Evolutionary conservation across 1,140 invertebrate species (phyloP).

Genomic region (Macrostomum lignano): DNA sequence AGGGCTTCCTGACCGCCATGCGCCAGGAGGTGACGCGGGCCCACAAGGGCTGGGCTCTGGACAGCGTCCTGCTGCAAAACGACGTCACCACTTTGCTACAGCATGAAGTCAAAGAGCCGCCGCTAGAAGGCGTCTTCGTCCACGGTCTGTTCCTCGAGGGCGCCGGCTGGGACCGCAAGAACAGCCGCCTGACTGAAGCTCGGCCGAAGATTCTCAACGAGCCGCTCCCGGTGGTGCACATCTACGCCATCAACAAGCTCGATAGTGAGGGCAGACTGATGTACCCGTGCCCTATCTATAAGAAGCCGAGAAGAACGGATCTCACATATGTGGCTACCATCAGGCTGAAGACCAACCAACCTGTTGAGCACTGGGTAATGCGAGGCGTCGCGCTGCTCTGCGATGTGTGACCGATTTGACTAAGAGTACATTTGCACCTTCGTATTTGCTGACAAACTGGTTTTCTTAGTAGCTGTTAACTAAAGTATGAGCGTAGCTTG

Average conservation of each 20-base stretch:
- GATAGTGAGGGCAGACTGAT: conserved; percentile 45
- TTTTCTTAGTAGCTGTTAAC: too few species aligned
- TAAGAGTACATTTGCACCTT: too few species aligned
- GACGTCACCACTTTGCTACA: conserved; percentile 57
- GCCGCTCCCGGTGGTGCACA: conserved; percentile 76
- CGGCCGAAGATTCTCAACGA: conserved; percentile 52
- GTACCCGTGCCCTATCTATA: conserved; percentile 80
- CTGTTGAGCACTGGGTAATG: conserved; percentile 60
- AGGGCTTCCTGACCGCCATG: conserved; percentile 85
- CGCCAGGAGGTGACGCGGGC: conserved; percentile 80
- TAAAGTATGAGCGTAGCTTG: too few species aligned
- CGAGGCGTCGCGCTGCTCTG: conserved; percentile 73
- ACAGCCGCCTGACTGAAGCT: conserved; percentile 60
- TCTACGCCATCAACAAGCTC: conserved; percentile 70
- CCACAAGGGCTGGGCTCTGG: conserved; percentile 79
- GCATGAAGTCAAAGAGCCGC: conserved; percentile 53
- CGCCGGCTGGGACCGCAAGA: conserved; percentile 56
- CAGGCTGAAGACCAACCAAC: conserved; percentile 48
- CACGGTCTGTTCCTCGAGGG: conserved; percentile 74
- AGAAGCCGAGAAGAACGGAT: conserved; percentile 68
- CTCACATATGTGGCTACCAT: conserved; percentile 76
- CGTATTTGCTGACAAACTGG: too few species aligned
- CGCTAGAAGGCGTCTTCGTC: conserved; percentile 64
- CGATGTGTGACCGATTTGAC: too few species aligned
- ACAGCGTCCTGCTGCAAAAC: conserved; percentile 79